A percentile compares a stretch with the other conserved stretches of the same genome.
Evolutionary conservation across 2,888 invertebrate species (phyloP).

Genomic region (Lithodes maja): DNA sequence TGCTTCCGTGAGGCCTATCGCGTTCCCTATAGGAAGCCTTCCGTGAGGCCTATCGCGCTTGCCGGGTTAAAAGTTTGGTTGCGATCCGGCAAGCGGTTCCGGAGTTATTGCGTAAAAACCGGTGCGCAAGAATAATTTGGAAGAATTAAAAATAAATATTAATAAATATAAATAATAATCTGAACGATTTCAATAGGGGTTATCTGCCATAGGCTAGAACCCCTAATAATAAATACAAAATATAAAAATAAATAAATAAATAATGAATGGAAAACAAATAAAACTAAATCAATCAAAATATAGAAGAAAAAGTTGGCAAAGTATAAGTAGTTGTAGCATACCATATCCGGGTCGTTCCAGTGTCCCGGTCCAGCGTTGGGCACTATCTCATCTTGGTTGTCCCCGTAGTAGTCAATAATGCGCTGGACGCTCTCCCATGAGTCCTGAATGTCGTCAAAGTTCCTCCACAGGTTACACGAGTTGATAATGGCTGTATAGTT

Average conservation of each 20-base stretch:
- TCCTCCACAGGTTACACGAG: conserved; percentile 96
- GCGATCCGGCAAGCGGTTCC: too few relatives aligned
- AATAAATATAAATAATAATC: not conserved
- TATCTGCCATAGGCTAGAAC: not conserved
- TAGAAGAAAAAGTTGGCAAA: not conserved
- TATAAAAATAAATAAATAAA: not conserved
- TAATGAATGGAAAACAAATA: not conserved
- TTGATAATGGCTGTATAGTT: conserved; percentile 90
- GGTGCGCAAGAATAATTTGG: too few relatives aligned
- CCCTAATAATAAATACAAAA: not conserved
- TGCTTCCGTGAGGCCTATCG: too few relatives aligned
- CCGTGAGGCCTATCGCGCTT: too few relatives aligned
- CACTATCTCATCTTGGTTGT: conserved; percentile 80
- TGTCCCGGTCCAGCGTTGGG: conserved; percentile 81
- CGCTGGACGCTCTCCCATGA: conserved; percentile 79
- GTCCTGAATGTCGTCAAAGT: conserved; percentile 93
- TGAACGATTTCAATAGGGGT: not conserved
- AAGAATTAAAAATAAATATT: not conserved
- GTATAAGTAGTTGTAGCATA: conserved; percentile 72
- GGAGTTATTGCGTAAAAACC: too few relatives aligned
- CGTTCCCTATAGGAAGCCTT: too few relatives aligned
- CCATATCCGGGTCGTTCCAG: conserved; percentile 87
- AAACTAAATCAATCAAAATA: not conserved
- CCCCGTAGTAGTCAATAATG: conserved; percentile 81
- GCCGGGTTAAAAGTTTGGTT: too few relatives aligned